These are phyloP conservation scores for Leptothorax acervorum DNA, from an alignment of 2,888 invertebrate species.

Conservation along the genomic window DNA sequence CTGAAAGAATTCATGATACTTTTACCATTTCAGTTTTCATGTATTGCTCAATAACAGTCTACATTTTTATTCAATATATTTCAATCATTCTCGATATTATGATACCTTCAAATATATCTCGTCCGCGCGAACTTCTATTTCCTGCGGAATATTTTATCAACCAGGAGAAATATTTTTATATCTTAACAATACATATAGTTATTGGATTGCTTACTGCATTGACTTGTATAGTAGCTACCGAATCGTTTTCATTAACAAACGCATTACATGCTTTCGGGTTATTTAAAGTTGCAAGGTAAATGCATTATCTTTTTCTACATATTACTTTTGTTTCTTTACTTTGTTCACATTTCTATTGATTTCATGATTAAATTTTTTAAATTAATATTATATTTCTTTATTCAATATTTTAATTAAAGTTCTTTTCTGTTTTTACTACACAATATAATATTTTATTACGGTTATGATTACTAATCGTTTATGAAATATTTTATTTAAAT, in stretches of 20 bases:
- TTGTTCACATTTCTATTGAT: not conserved
- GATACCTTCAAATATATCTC: slow-evolving; percentile 9
- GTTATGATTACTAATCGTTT: not conserved
- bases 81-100: slow-evolving; percentile 6
- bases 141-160: slow-evolving; percentile 6
- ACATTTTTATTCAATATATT: not conserved
- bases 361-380: too few relatives aligned
- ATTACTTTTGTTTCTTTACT: not conserved
- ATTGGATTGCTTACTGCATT: not conserved
- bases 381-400: not conserved
- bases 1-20: not conserved
- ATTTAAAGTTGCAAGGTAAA: slow-evolving; percentile 34
- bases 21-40: not conserved
- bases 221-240: not conserved
- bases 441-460: not conserved
- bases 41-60: too few relatives aligned
- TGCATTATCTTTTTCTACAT: not conserved
- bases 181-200: not conserved
- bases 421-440: not conserved
- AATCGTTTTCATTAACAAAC: slow-evolving; percentile 2
- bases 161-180: slow-evolving; percentile 12
- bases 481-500: too few relatives aligned
- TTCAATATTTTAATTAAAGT: not conserved
- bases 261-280: slow-evolving; percentile 24
- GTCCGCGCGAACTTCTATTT: not conserved